These are phyloP conservation scores for Podocnemis expansa DNA, from an alignment of 2,113 vertebrate genomes.

Conservation along the genomic window DNA sequence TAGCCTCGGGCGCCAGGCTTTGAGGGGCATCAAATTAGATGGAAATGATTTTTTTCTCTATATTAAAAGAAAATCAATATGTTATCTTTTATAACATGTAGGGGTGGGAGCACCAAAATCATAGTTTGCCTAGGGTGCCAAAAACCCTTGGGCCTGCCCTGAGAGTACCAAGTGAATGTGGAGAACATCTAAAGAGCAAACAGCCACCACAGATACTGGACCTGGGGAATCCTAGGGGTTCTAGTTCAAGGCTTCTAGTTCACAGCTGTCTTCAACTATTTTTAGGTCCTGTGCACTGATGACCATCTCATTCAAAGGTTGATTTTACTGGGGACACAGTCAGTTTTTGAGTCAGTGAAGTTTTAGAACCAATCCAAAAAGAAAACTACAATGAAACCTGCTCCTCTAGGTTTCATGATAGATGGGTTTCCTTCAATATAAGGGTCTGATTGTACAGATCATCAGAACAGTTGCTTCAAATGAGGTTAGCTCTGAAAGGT, in stretches of 20 bases:
- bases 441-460: no score
- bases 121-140: no score
- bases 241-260: no score
- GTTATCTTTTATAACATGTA: no score
- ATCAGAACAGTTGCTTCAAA: background rate
- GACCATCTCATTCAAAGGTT: conserved; percentile 26
- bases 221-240: background rate
- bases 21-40: no score
- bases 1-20: no score
- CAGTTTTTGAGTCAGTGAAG: background rate
- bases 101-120: no score
- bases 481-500: background rate
- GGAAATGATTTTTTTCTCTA: no score
- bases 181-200: background rate
- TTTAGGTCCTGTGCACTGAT: conserved; percentile 35
- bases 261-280: conserved; percentile 47
- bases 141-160: no score
- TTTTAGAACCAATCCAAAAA: conserved; percentile 19
- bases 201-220: background rate
- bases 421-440: background rate
- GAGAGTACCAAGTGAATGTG: background rate
- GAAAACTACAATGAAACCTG: conserved; percentile 21
- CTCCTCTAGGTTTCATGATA: conserved; percentile 26
- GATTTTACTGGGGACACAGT: background rate
- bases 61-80: no score